Evolutionary conservation across 2,113 vertebrate genomes (phyloP).

Genomic region (Cebus imitator): DNA sequence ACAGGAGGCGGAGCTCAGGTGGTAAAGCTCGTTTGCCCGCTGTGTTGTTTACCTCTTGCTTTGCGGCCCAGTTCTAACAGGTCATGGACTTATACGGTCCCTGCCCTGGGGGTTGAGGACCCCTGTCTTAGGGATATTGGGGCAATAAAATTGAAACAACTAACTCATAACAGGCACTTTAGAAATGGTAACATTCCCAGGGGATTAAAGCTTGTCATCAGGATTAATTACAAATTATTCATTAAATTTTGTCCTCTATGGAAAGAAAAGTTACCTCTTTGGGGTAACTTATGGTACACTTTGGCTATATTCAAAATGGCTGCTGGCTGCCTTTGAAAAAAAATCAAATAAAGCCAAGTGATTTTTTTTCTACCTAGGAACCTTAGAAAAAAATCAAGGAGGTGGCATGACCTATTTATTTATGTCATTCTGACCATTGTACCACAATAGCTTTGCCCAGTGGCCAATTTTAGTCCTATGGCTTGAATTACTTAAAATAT

Average conservation of each 20-base stretch:
- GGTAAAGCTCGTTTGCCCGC: no score
- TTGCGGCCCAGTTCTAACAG: no score
- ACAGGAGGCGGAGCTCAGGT: no score
- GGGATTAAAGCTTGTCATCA: no score
- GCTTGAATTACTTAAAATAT: neutral
- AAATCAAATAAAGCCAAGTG: neutral
- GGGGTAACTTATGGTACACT: neutral
- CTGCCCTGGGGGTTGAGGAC: no score
- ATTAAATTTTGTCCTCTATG: no score
- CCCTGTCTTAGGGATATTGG: neutral
- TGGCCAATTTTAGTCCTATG: neutral
- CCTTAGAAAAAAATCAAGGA: neutral
- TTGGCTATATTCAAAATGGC: neutral
- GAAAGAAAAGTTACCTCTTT: neutral
- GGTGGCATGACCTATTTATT: neutral
- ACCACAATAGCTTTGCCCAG: neutral
- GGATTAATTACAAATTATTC: neutral
- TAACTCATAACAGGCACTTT: accelerated
- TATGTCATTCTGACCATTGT: neutral
- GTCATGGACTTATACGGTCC: no score
- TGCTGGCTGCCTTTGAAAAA: neutral
- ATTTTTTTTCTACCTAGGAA: neutral
- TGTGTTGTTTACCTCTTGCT: no score
- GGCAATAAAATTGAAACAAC: neutral
- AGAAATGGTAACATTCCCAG: neutral